Base-by-base conservation (phyloP, 1,140 invertebrate species). In the Phthorimaea operculella region DNA sequence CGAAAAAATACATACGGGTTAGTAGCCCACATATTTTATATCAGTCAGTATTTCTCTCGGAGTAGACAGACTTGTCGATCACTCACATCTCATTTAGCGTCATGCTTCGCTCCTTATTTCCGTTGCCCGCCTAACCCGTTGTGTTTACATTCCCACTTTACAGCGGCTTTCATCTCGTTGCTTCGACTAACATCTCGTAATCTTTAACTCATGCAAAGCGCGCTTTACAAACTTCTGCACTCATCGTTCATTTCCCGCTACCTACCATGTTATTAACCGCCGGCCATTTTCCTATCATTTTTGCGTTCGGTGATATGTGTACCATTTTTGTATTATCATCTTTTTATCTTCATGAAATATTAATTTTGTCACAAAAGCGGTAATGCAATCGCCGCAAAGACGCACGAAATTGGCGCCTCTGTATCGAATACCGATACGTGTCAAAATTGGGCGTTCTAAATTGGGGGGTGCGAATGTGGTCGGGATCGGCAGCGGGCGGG, bases 1-100 rank as follows among this genome's bases (percentile, higher is more conserved):
- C 79, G 87, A 88, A 90, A 90, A 86, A 75, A 88, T 88, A 83
- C 88, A 89, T 83, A 88, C 88, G 72, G 88, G 87, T 82, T 84
- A 86, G 86, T 86, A 86, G 82, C 83, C 83, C 82, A 86, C 74
- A 80, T 83, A 82, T 85, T 73, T 75, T 77, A 67, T 77, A 55
- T 67, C 70, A 67, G 72, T 28, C 74, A 69, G 63, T 67, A 64
- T 70, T 28, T 68, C 69, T 70, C 62, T 59, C 74, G 67, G 64
- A 72, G 59, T 75, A 76, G 72, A 64, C 63, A 67, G 69, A 72
- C 71, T 74, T 74, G 68, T 70, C 70, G 74, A 68, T 58, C 68
- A 66, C 63, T 74, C 73, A 79, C 70, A 73, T 72, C 54, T 74
- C 78, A 79, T 83, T 72, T 82, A 77, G 79, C 77, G 69, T 78